Evolutionary conservation across 2,888 invertebrate species (phyloP).

Genomic region (Drosophila melanosoma): DNA sequence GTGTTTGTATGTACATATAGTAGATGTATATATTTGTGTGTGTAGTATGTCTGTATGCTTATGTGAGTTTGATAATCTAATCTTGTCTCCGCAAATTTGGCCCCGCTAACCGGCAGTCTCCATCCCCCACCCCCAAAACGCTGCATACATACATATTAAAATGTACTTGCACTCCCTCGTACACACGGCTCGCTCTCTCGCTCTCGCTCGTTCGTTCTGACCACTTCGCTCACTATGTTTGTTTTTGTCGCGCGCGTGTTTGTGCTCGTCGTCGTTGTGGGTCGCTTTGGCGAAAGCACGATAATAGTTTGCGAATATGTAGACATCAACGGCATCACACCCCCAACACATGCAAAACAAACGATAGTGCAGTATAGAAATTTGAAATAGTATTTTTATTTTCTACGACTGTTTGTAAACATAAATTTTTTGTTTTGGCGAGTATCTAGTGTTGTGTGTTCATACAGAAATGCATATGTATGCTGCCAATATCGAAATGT

Average conservation of each 20-base stretch:
- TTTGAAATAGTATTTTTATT: conserved; percentile 36
- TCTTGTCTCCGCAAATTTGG: conserved; percentile 44
- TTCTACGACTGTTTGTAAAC: conserved; percentile 67
- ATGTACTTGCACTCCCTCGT: conserved; percentile 22
- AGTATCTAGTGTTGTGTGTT: conserved; percentile 22
- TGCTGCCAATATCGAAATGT: conserved; percentile 30
- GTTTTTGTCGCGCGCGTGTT: conserved; percentile 78
- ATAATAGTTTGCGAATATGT: conserved; percentile 48
- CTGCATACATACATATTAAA: conserved; percentile 5
- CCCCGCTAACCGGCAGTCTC: conserved; percentile 56
- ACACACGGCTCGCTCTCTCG: not conserved
- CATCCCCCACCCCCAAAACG: conserved; percentile 16
- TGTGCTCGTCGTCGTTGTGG: conserved; percentile 49
- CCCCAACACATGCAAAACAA: conserved; percentile 3
- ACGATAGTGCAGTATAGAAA: conserved; percentile 31
- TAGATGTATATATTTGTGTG: not conserved
- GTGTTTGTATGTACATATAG: conserved; percentile 14
- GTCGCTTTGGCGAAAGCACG: conserved; percentile 67
- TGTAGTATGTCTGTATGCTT: conserved; percentile 2
- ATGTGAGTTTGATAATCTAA: conserved; percentile 58
- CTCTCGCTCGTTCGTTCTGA: conserved; percentile 29
- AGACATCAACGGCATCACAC: conserved; percentile 22
- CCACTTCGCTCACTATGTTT: conserved; percentile 51
- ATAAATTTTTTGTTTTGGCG: conserved; percentile 52
- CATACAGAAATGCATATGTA: conserved; percentile 11